phyloP scores from a whole-genome alignment of 2,113 vertebrate genomes.

The Tachycineta bicolor region DNA sequence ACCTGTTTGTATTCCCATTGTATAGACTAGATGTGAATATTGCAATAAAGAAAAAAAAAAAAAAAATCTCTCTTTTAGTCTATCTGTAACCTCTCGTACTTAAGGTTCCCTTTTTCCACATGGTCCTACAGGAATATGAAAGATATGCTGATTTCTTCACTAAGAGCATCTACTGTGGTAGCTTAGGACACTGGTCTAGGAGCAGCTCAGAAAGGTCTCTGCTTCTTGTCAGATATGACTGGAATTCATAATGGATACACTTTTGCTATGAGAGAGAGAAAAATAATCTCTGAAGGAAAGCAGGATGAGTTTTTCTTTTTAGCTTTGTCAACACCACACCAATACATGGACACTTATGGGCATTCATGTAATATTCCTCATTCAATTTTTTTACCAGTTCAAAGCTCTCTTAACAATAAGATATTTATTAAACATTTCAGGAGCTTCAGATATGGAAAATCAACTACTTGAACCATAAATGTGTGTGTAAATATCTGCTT shows the following conservation, averaged over 20 bases:
- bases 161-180: rapidly evolving
- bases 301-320: rapidly evolving
- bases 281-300: not conserved
- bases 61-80: not conserved
- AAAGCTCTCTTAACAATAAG: not conserved
- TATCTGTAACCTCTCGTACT: not conserved
- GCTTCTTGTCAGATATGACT: not conserved
- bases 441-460: not conserved
- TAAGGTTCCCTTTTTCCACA: not conserved
- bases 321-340: not conserved
- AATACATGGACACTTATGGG: rapidly evolving
- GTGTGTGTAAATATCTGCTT: rapidly evolving
- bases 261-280: not conserved
- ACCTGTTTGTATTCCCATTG: not conserved
- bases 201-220: not conserved
- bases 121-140: rapidly evolving
- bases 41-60: not conserved
- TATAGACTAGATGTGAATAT: not conserved
- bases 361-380: not conserved
- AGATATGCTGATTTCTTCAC: not conserved
- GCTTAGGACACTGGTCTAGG: not conserved
- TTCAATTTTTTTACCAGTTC: not conserved
- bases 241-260: not conserved
- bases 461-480: not conserved
- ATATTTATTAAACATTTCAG: not conserved